A percentile compares a stretch with the other conserved stretches of the same genome.
Conservation (phyloP, 2,113 vertebrate genomes). For the Menidia beryllina region DNA sequence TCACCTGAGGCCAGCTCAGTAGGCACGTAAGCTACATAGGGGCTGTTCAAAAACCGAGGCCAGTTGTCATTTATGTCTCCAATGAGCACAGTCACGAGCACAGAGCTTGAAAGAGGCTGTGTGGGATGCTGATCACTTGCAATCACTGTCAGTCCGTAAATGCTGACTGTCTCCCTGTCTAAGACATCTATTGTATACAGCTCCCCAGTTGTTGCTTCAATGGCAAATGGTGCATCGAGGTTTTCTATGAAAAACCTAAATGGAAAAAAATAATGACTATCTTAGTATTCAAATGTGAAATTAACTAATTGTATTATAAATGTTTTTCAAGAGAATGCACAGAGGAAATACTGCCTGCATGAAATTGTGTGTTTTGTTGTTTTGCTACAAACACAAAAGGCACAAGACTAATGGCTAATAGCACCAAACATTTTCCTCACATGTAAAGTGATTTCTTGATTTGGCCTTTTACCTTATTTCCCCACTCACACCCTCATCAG, state of each 20-base stretch:
- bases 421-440: no score
- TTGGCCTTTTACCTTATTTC: slow-evolving; percentile 70
- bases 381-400: no score
- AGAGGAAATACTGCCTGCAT: background rate
- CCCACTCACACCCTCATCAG: slow-evolving; percentile 73
- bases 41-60: slow-evolving; percentile 79
- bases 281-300: background rate
- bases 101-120: slow-evolving; percentile 72
- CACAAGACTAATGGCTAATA: no score
- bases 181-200: slow-evolving; percentile 71
- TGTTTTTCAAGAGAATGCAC: background rate
- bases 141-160: slow-evolving; percentile 74
- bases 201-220: slow-evolving; percentile 78
- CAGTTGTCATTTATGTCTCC: slow-evolving; percentile 80
- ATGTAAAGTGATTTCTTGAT: background rate
- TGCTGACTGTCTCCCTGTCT: slow-evolving; percentile 75
- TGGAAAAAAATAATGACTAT: background rate
- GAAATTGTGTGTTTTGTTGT: background rate
- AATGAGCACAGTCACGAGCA: slow-evolving; percentile 73
- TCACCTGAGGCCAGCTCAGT: slow-evolving; percentile 69
- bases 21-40: slow-evolving; percentile 81
- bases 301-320: background rate
- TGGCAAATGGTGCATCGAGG: slow-evolving; percentile 66
- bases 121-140: slow-evolving; percentile 70
- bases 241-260: slow-evolving; percentile 77